Evolutionary conservation across 2,888 invertebrate species (phyloP), one percentile per base, ranked within the genome.

Genomic region (Pristionchus arcanus): DNA sequence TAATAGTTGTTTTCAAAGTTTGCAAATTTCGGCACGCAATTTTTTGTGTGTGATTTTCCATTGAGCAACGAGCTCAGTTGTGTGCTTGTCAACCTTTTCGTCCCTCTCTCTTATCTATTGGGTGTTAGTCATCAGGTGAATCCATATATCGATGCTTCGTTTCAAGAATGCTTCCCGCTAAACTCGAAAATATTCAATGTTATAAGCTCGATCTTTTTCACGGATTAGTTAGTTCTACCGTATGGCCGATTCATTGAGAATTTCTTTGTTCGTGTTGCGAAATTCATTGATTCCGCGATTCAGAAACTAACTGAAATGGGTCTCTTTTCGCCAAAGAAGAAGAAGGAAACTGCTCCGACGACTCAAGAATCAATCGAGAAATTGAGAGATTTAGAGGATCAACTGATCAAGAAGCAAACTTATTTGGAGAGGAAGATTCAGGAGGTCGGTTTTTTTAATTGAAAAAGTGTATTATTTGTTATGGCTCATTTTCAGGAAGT

Each of bases 361-460:
- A 74, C 74, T 5, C 74, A 74, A 74, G 74, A 74, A 74, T 74
- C 74, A 19, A 37, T 74, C 19, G 74, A 74, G 37, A 34, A 34
- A 37, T 21, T 74, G 25, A 34, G 74, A 21, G 74, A 74, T 37
- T 37, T 74, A 25, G 74, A 74, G 74, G 74, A 74, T 74, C 74
- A 74, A 21, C 74, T 74, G 21, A 16, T 37, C 37, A 74, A 74
- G 74, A 74, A 74, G 74, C 74, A 74, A 25, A 74, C 34, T 74
- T 74, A 74, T 37, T 25, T 74, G 37, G 74, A 74, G 31, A 74
- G 74, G 74, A 74, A 74, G 74, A 74, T 74, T 37, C 74, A 74
- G 25, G 74, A 74, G 37, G 74, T 74, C 15, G 25, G 55, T 55
- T 55, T 55, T 55, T 19, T 1, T 55, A 19, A 19, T 55, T 55